phyloP scores from a whole-genome alignment of 1,140 invertebrate species.

The Babylonia areolata region DNA sequence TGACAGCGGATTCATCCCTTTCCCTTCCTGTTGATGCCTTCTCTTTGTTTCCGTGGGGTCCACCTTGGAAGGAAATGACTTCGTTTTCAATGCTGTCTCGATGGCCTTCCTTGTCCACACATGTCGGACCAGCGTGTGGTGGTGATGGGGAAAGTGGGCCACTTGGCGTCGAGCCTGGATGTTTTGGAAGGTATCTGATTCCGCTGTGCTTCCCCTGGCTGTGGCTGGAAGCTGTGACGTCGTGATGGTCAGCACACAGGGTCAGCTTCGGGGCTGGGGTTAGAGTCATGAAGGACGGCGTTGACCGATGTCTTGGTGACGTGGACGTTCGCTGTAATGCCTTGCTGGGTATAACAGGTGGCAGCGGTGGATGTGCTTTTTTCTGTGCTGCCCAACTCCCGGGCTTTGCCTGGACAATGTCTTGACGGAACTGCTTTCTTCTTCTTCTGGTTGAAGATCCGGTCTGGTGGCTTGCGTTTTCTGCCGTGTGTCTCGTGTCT shows the following conservation, averaged over 20 bases:
- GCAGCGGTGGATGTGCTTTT: not conserved
- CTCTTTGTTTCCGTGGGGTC: not conserved
- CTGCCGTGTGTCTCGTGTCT: not conserved
- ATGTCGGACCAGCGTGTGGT: not conserved
- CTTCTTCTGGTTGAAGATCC: not conserved
- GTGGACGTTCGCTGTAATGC: not conserved
- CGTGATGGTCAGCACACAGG: not conserved
- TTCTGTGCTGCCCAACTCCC: not conserved
- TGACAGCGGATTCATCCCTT: not conserved
- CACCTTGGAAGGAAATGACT: not conserved
- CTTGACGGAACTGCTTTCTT: not conserved
- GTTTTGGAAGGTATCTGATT: too few species aligned
- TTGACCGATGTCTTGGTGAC: not conserved
- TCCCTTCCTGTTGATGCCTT: not conserved
- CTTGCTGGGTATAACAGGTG: not conserved
- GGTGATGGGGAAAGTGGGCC: too few species aligned
- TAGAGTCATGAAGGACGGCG: not conserved
- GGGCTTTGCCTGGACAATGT: not conserved
- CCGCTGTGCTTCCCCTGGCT: not conserved
- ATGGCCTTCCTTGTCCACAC: not conserved
- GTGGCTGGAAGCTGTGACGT: not conserved
- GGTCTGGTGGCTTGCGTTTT: not conserved
- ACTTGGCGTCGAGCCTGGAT: too few species aligned
- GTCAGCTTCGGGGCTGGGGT: not conserved
- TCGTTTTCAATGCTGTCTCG: not conserved